Conservation (phyloP, 2,113 vertebrate genomes). For the Dasyurus viverrinus region DNA sequence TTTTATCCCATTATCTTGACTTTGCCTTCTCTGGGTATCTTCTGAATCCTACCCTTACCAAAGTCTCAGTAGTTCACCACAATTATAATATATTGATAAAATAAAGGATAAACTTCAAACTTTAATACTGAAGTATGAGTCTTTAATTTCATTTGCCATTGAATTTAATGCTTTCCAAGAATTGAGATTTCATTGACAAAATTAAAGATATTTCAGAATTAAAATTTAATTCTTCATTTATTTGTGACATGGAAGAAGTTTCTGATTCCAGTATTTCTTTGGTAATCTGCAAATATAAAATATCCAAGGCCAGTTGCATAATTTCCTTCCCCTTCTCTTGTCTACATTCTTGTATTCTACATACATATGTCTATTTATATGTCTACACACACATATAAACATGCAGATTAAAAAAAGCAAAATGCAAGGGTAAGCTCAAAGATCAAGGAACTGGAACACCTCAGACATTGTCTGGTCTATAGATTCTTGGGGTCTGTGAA, state of each 20-base stretch:
- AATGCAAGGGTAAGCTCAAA: neutral
- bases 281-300: constrained; percentile 86
- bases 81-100: neutral
- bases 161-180: neutral
- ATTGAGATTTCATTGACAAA: neutral
- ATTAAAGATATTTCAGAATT: neutral
- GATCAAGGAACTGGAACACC: neutral
- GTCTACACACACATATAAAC: too few relatives aligned
- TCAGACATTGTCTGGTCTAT: neutral
- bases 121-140: neutral
- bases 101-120: neutral
- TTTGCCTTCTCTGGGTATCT: neutral
- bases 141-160: neutral
- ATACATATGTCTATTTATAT: neutral
- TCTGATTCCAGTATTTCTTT: constrained; percentile 90
- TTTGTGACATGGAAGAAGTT: neutral
- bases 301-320: neutral
- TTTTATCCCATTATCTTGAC: neutral
- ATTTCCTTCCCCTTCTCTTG: neutral
- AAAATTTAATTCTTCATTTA: neutral
- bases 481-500: neutral
- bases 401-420: neutral
- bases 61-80: neutral
- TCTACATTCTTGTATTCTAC: neutral
- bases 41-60: neutral